Evolutionary conservation across 2,113 vertebrate species (phyloP).

Genomic region (Archocentrus centrarchus): DNA sequence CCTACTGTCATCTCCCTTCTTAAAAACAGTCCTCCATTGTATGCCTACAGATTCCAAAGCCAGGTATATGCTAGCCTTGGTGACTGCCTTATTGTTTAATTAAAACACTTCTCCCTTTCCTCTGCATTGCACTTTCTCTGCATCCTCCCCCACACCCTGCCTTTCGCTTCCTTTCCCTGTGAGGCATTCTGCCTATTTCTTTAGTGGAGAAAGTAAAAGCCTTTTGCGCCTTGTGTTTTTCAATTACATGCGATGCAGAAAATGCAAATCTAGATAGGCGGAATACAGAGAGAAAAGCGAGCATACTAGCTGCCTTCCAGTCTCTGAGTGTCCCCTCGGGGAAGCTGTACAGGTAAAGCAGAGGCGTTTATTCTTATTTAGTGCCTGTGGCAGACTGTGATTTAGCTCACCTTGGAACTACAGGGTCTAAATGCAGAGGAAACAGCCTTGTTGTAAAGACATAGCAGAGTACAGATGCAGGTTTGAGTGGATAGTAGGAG

Average conservation of each 20-base stretch:
- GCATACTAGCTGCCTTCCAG: slow-evolving; percentile 37
- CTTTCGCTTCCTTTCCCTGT: slow-evolving; percentile 21
- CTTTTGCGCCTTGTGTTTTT: slow-evolving; percentile 70
- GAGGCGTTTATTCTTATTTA: slow-evolving; percentile 68
- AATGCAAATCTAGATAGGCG: slow-evolving; percentile 18
- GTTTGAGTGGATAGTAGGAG: background rate
- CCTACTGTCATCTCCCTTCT: background rate
- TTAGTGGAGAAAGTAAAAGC: slow-evolving; percentile 47
- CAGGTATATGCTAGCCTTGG: slow-evolving; percentile 64
- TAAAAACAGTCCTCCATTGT: background rate
- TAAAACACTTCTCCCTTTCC: slow-evolving; percentile 28
- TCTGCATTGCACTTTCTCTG: background rate
- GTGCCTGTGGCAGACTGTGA: slow-evolving; percentile 50
- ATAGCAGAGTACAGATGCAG: background rate
- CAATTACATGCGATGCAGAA: slow-evolving; percentile 64
- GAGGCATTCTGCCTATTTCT: slow-evolving; percentile 41
- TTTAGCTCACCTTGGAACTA: slow-evolving; percentile 35
- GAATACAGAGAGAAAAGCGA: slow-evolving; percentile 27
- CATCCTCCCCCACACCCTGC: slow-evolving; percentile 11
- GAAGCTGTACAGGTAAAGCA: slow-evolving; percentile 61
- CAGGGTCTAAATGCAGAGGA: slow-evolving; percentile 26
- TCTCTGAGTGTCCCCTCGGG: slow-evolving; percentile 53
- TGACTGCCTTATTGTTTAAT: slow-evolving; percentile 67
- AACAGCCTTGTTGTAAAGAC: slow-evolving; percentile 19
- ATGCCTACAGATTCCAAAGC: slow-evolving; percentile 44